A percentile compares a stretch with the other conserved stretches of the same genome.
Evolutionary conservation across 2,113 vertebrate species (phyloP).

Genomic region (Synchiropus splendidus): DNA sequence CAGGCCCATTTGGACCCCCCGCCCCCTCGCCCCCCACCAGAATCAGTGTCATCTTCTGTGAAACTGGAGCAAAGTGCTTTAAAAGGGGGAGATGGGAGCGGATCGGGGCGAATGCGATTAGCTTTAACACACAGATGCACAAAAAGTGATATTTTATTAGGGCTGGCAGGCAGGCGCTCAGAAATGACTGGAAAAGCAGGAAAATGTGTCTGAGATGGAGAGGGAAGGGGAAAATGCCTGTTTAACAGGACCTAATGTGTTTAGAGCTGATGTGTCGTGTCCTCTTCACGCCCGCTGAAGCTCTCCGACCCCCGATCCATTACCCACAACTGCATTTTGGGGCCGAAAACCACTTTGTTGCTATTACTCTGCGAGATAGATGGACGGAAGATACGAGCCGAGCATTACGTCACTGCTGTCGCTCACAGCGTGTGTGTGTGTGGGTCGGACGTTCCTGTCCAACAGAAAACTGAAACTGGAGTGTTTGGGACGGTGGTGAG

Average conservation of each 20-base stretch:
- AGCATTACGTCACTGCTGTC: constrained; percentile 40
- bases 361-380: constrained; percentile 70
- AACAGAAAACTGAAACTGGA: constrained; percentile 60
- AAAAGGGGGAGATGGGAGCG: constrained; percentile 57
- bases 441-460: constrained; percentile 48
- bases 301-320: constrained; percentile 70
- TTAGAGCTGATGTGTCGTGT: constrained; percentile 74
- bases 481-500: constrained; percentile 54
- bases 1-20: constrained; percentile 34
- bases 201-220: constrained; percentile 77
- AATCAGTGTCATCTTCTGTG: constrained; percentile 64
- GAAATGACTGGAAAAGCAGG: constrained; percentile 78
- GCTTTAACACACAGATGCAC: constrained; percentile 74
- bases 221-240: constrained; percentile 51
- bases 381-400: constrained; percentile 42
- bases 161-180: constrained; percentile 75
- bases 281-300: constrained; percentile 66
- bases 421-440: constrained; percentile 36
- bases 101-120: constrained; percentile 64
- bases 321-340: constrained; percentile 71
- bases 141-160: constrained; percentile 82
- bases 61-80: constrained; percentile 70
- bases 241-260: constrained; percentile 69
- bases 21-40: background rate
- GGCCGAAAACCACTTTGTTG: constrained; percentile 73